Conservation (phyloP, 1,140 invertebrate species). For the Manduca sexta region DNA sequence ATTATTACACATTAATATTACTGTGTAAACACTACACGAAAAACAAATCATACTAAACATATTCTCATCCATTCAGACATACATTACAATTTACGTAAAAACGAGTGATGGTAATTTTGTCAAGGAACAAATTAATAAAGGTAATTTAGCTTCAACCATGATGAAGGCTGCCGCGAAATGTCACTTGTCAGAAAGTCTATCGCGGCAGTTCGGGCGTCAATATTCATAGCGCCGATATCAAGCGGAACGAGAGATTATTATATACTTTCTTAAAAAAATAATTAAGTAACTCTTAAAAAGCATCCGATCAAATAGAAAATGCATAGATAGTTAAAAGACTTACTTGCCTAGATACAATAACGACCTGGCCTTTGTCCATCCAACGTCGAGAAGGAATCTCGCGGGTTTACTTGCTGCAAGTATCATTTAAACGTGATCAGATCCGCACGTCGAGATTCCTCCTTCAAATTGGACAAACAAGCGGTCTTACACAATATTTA, state of each 20-base stretch:
- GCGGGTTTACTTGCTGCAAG: neutral
- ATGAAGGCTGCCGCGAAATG: neutral
- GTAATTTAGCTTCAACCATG: neutral
- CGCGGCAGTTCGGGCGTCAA: too few relatives aligned
- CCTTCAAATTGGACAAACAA: conserved; percentile 37
- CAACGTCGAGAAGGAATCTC: conserved; percentile 44
- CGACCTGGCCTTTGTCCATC: conserved; percentile 32
- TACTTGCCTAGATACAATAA: conserved; percentile 48
- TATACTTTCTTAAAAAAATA: too few relatives aligned
- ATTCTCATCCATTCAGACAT: conserved; percentile 54
- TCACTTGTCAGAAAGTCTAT: too few relatives aligned
- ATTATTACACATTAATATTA: conserved; percentile 39
- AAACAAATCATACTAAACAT: conserved; percentile 36
- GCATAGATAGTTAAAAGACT: conserved; percentile 41
- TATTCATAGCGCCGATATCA: neutral
- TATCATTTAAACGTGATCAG: conserved; percentile 3
- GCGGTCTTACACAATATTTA: conserved; percentile 55
- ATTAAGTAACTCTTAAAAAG: conserved; percentile 25
- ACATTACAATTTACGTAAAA: conserved; percentile 27
- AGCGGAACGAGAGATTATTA: neutral
- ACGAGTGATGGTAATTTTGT: conserved; percentile 6
- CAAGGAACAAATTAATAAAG: neutral
- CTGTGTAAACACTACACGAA: conserved; percentile 31
- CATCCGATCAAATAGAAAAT: conserved; percentile 48
- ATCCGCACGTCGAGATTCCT: conserved; percentile 28